A percentile compares a stretch with the other conserved stretches of the same genome.
phyloP scores from a whole-genome alignment of 2,113 vertebrate species.

The Burhinus oedicnemus region DNA sequence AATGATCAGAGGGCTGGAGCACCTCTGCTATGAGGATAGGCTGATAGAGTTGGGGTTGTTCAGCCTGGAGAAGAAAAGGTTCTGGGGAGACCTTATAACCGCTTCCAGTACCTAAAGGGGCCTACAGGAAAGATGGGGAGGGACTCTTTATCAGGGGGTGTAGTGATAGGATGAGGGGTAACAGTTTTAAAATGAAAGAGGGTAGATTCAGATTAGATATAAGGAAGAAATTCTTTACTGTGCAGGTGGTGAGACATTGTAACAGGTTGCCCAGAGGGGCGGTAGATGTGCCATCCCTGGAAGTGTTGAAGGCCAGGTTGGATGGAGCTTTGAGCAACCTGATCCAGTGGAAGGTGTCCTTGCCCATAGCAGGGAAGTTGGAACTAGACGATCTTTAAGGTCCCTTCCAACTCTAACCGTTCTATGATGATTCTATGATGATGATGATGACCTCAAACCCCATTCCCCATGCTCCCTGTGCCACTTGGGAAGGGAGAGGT shows the following conservation, averaged over 20 bases:
- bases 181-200: background rate
- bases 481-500: background rate
- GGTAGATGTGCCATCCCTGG: background rate
- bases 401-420: background rate
- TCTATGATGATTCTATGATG: background rate
- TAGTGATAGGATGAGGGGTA: background rate
- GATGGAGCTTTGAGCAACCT: background rate
- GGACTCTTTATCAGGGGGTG: background rate
- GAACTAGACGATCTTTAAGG: background rate
- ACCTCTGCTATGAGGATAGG: background rate
- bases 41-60: background rate
- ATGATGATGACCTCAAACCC: fast-evolving
- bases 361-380: background rate
- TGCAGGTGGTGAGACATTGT: background rate
- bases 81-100: background rate
- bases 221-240: background rate
- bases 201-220: background rate
- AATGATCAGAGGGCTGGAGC: background rate
- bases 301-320: background rate
- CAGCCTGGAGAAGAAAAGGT: background rate
- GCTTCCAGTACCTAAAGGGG: background rate
- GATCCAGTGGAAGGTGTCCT: background rate
- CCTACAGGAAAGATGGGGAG: background rate
- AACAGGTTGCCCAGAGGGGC: background rate
- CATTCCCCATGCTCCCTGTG: background rate